Evolutionary conservation across 2,797 vertebrate species (phyloP).

Genomic region (Pygocentrus nattereri): DNA sequence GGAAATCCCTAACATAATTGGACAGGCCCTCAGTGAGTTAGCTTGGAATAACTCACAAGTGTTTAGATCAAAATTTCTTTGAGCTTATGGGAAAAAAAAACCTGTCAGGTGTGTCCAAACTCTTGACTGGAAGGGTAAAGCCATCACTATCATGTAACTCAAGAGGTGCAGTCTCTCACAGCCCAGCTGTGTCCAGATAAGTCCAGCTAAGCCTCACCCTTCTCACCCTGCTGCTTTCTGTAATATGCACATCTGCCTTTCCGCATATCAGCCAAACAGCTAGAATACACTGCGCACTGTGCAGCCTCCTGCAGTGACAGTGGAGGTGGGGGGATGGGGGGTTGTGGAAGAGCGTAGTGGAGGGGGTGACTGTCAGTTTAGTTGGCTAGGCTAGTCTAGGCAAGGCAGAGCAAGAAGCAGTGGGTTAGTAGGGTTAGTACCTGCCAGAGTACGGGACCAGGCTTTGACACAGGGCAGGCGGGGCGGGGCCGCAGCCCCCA

Average conservation of each 20-base stretch:
- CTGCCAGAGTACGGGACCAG: constrained; percentile 83
- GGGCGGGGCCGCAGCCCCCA: constrained; percentile 78
- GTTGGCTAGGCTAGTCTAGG: constrained; percentile 67
- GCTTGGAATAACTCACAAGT: too few relatives aligned
- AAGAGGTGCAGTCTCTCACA: background rate
- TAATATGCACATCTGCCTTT: constrained; percentile 12
- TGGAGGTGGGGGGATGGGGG: constrained; percentile 36
- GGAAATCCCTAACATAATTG: too few relatives aligned
- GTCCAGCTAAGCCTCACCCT: background rate
- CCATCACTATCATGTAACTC: background rate
- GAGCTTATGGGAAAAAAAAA: background rate
- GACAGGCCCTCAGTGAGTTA: too few relatives aligned
- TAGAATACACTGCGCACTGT: constrained; percentile 26
- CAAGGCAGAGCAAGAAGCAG: constrained; percentile 74
- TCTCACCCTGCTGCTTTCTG: background rate
- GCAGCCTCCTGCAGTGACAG: constrained; percentile 1
- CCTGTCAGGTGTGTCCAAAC: background rate
- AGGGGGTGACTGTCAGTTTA: constrained; percentile 48
- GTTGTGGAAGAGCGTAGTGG: constrained; percentile 12
- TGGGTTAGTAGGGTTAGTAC: constrained; percentile 86
- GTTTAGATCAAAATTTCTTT: too few relatives aligned
- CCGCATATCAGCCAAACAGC: background rate
- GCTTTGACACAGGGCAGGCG: constrained; percentile 81
- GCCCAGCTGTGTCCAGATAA: background rate
- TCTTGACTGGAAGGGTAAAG: background rate